Percentiles rank a stretch among this genome's conserved stretches.
Evolutionary conservation across 2,797 vertebrate genomes (phyloP).

Genomic region (Linurgus olivaceus): DNA sequence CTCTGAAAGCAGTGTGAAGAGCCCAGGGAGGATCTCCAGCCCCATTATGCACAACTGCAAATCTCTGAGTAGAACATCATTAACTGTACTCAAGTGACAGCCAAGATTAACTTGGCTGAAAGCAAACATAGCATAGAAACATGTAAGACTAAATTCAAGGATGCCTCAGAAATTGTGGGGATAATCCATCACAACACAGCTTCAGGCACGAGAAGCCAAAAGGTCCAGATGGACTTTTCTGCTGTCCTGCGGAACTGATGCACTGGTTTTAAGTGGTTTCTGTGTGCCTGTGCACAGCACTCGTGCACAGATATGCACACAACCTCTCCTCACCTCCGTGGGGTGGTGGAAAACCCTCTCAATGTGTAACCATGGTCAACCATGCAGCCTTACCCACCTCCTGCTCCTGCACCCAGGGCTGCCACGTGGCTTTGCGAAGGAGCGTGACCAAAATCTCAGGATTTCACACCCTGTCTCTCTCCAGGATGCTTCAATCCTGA

Average conservation of each 20-base stretch:
- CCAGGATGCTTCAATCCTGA: neutral
- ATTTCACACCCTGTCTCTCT: neutral
- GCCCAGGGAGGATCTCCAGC: neutral
- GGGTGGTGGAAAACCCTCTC: neutral
- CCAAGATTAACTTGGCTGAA: constrained; percentile 21
- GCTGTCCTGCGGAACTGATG: neutral
- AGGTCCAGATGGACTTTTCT: neutral
- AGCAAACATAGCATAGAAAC: neutral
- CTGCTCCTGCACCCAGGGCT: neutral
- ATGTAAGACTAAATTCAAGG: neutral
- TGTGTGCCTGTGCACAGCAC: neutral
- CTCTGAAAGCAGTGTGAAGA: neutral
- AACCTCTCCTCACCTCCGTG: neutral
- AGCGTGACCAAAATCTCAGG: neutral
- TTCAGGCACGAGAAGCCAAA: neutral
- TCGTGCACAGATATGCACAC: fast-evolving
- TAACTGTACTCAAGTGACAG: neutral
- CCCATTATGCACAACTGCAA: neutral
- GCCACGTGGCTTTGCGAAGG: neutral
- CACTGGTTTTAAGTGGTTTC: neutral
- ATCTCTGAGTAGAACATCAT: constrained; percentile 7
- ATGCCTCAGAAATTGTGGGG: neutral
- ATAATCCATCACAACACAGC: neutral
- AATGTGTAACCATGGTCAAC: fast-evolving
- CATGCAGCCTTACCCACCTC: neutral